These are phyloP conservation scores for Tarsius wallacei DNA, from an alignment of 2,797 vertebrate species.

Conservation along the genomic window DNA sequence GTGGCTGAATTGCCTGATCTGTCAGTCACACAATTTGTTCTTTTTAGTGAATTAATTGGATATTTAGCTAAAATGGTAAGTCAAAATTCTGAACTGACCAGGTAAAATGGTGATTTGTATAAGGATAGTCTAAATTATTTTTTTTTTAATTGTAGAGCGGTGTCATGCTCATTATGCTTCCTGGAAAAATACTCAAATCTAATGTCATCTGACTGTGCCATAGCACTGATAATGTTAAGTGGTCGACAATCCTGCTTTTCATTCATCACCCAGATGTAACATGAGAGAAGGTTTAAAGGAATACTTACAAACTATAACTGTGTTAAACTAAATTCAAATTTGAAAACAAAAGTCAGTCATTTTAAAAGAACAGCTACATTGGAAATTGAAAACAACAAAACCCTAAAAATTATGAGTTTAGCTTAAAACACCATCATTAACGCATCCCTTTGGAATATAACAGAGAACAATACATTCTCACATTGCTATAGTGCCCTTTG, in stretches of 20 bases:
- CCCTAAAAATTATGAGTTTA: conserved; percentile 82
- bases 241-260: not conserved
- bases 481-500: conserved; percentile 83
- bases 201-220: not conserved
- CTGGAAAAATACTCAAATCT: not conserved
- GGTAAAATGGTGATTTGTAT: not conserved
- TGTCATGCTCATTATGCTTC: not conserved
- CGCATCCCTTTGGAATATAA: conserved; percentile 81
- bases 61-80: conserved; percentile 16
- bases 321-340: conserved; percentile 36
- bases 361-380: not conserved
- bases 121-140: conserved; percentile 51
- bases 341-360: not conserved
- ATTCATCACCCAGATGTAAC: not conserved
- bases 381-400: conserved; percentile 82
- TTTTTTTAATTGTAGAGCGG: not conserved
- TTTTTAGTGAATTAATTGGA: conserved; percentile 60
- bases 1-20: not conserved
- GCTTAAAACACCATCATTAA: conserved; percentile 80
- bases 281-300: not conserved
- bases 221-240: not conserved
- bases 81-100: not conserved
- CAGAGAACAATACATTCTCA: conserved; percentile 75
- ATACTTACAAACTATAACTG: conserved; percentile 28
- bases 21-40: conserved; percentile 2